Evolutionary conservation across 2,888 invertebrate species (phyloP), one percentile per base, ranked within the genome.

Genomic region (Nemapogon koenigi): DNA sequence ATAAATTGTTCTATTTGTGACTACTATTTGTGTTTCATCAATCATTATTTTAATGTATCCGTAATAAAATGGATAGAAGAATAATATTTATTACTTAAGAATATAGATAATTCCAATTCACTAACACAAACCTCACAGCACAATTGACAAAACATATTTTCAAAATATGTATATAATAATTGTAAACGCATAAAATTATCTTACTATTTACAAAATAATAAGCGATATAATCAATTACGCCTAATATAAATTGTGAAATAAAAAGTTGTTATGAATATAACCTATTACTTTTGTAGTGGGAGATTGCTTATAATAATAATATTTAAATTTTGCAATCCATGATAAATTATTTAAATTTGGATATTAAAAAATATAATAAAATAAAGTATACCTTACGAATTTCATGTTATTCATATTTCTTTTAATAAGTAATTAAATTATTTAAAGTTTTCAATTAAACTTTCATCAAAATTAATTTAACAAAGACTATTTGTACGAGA

Each of bases 61-160:
- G 22, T 7, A 22, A 7, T 11, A 28, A 11, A 7, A 7, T 28
- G 8, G 4, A n/a, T 28, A 7, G 8, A 28, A 11, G 4, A 28
- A 28, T n/a, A n/a, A 28, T n/a, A n/a, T 28, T n/a, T 8, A 4
- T 28, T 10, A n/a, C 22, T 14, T 35, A 13, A 3, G 13, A n/a
- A 31, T 6, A 33, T 14, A 4, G 13, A 33, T 19, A n/a, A 2
- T 19, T 17, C 3, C 19, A 19, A 33, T 33, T 33, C 33, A 55
- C 52, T 43, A 59, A 51, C 57, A 52, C 50, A 43, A 46, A 49
- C 52, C 51, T 78, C 76, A 76, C 73, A 75, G 73, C 72, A 73
- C 78, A 76, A 78, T 76, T 75, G 78, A 78, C 70, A 76, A 75
- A 76, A 75, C 72, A 75, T 73, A 76, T 75, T 75, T 76, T 75